A percentile compares a stretch with the other conserved stretches of the same genome.
phyloP scores from a whole-genome alignment of 2,797 vertebrate genomes.

The Lycodopsis pacificus region DNA sequence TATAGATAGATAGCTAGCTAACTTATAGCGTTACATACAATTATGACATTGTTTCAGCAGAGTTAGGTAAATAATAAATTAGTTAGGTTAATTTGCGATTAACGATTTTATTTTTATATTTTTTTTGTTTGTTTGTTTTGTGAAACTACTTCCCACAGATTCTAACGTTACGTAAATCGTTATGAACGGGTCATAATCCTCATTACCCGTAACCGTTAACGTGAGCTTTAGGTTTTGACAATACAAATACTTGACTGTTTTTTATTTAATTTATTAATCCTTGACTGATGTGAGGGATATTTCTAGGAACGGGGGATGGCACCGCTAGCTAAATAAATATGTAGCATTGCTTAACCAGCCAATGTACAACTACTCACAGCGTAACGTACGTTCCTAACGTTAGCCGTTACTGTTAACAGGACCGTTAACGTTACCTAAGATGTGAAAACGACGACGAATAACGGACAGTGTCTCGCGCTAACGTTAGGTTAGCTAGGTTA shows the following conservation, averaged over 20 bases:
- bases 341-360: background rate
- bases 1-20: no score
- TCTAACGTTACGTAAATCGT: no score
- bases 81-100: background rate
- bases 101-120: background rate
- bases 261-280: no score
- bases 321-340: background rate
- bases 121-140: background rate
- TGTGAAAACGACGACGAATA: background rate
- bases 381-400: background rate
- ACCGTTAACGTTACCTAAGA: background rate
- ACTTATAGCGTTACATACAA: no score
- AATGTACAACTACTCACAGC: no score
- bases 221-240: background rate
- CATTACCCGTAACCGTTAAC: no score
- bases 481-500: constrained; percentile 66
- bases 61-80: background rate
- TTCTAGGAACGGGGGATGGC: no score
- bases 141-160: background rate
- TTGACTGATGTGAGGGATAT: background rate
- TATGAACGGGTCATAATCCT: background rate
- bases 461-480: constrained; percentile 36
- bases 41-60: background rate
- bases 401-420: background rate
- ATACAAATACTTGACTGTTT: background rate